Evolutionary conservation across 37 sponge, comb jelly and placozoan species (phyloP), one percentile per base, ranked within the genome.

Genomic region (Geodia barretti): DNA sequence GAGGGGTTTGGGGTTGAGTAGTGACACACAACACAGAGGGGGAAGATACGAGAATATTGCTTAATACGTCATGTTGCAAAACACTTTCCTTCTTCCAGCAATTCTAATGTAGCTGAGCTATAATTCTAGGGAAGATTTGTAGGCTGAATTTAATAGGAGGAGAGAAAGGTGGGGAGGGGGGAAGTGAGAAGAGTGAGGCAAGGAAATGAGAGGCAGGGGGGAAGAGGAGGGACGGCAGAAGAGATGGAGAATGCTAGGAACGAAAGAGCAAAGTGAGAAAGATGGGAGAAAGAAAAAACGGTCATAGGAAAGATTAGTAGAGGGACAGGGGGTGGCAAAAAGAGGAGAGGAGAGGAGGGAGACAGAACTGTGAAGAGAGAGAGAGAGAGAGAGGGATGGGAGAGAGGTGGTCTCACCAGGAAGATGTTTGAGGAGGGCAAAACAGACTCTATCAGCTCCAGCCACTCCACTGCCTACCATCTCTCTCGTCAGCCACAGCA

Each of bases 401-500:
- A 47, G 54, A 47, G 11, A 17, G 54, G 14, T 17, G 36, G 2
- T 0, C 23, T 70, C 28, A 84, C 93, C 88, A 60, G 89, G 92
- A 4, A 91, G 80, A 40, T 97, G 97, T 65, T 91, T 93, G 60
- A 97, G 82, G 20, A 97, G 77, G 33, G 89, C 88, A 85, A 83
- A 87, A 64, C 92, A 92, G 9, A 97, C 73, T 62, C 83, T 82
- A 30, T 97, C 97, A 31, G 89, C 92, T 40, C 89, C 97, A n/a
- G 78, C 64, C 20, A 89, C 90, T 38, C 77, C 75, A 32, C 73
- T 86, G 43, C 75, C 58, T 5, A 97, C 79, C 78, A 97, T 72
- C 68, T 90, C 92, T 33, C 83, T 79, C 20, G 86, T 81, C 72
- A 97, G 42, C 97, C 97, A 97, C 47, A 94, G 60, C 26, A 94